Conservation (phyloP, 2,888 invertebrate species). For the Trissolcus japonicus region DNA sequence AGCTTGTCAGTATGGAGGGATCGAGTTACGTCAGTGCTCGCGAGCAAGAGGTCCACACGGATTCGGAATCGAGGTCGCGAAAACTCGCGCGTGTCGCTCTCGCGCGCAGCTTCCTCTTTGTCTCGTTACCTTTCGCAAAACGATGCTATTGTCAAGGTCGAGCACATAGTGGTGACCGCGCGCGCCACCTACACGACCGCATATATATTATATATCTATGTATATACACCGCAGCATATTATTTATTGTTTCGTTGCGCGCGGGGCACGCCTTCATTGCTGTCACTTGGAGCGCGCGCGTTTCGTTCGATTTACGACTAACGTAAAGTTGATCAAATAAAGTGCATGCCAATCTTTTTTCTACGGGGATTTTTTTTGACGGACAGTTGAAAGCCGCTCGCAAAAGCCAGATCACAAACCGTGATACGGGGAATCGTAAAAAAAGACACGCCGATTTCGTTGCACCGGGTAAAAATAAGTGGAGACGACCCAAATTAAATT, state of each 20-base stretch:
- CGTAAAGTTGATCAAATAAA: too few relatives aligned
- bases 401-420: conserved; percentile 6
- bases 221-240: conserved; percentile 9
- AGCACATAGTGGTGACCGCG: conserved; percentile 24
- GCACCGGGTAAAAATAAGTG: conserved; percentile 38
- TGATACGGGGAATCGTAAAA: conserved; percentile 34
- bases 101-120: conserved; percentile 52
- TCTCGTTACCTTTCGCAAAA: conserved; percentile 55
- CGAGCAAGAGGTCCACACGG: conserved; percentile 36
- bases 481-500: conserved; percentile 44
- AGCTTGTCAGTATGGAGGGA: conserved; percentile 33
- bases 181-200: conserved; percentile 49
- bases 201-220: background rate
- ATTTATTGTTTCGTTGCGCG: conserved; percentile 34
- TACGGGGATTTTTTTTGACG: conserved; percentile 15
- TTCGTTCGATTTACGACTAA: conserved; percentile 8
- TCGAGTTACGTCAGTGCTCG: conserved; percentile 35
- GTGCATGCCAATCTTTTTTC: background rate
- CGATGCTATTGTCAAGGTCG: conserved; percentile 56
- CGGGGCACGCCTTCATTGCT: background rate
- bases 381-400: conserved; percentile 14
- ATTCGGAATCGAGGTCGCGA: conserved; percentile 48
- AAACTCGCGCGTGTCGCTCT: conserved; percentile 38
- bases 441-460: conserved; percentile 34
- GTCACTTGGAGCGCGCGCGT: background rate